phyloP scores from a whole-genome alignment of 1,140 invertebrate species.

The Andricus grossulariae region DNA sequence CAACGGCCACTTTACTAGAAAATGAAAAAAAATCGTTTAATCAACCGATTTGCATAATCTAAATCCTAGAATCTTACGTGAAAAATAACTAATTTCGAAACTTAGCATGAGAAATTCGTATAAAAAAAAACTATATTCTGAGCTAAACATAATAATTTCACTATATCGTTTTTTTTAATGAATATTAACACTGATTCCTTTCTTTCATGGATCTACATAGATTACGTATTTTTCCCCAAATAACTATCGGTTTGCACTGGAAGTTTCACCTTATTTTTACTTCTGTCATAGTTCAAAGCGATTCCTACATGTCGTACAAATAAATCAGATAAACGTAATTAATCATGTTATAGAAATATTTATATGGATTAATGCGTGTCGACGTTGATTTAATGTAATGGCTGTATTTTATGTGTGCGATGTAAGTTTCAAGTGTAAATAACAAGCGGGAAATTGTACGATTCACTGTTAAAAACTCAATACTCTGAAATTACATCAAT shows the following conservation, averaged over 20 bases:
- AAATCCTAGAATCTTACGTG: too few relatives aligned
- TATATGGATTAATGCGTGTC: slow-evolving; percentile 16
- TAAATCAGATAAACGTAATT: slow-evolving; percentile 45
- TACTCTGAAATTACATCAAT: slow-evolving; percentile 6
- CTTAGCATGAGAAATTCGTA: too few relatives aligned
- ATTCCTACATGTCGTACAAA: slow-evolving; percentile 17
- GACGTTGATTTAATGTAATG: slow-evolving; percentile 57
- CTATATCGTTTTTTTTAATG: too few relatives aligned
- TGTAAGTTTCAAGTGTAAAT: slow-evolving; percentile 42
- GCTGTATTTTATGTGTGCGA: slow-evolving; percentile 59
- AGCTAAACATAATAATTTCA: too few relatives aligned
- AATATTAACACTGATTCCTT: too few relatives aligned
- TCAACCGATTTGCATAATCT: too few relatives aligned
- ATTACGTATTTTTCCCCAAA: background rate
- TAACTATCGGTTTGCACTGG: background rate
- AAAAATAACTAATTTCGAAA: too few relatives aligned
- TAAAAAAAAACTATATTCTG: too few relatives aligned
- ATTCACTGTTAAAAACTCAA: slow-evolving; percentile 27
- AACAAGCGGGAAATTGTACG: slow-evolving; percentile 5
- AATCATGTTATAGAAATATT: slow-evolving; percentile 4
- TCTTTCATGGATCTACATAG: slow-evolving; percentile 1
- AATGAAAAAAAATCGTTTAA: too few relatives aligned
- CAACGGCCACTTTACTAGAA: too few relatives aligned
- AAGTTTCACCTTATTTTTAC: background rate
- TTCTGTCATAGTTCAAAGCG: background rate